A percentile compares a stretch with the other conserved stretches of the same genome.
Evolutionary conservation across 2,797 vertebrate species (phyloP).

Genomic region (Ispidina picta): DNA sequence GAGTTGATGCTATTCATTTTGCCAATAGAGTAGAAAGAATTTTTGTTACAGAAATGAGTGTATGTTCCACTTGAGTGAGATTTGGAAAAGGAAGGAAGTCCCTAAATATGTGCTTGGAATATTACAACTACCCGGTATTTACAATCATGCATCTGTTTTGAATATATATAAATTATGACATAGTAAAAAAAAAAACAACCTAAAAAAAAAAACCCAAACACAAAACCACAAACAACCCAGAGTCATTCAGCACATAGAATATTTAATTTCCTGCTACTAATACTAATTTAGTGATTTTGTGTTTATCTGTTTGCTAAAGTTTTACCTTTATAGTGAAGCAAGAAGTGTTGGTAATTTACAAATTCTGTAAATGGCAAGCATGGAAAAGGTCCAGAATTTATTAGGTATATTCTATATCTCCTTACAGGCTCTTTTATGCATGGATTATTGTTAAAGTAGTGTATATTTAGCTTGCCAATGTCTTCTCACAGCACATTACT

Average conservation of each 20-base stretch:
- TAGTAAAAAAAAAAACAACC: neutral
- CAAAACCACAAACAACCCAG: neutral
- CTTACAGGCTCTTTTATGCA: constrained; percentile 75
- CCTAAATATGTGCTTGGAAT: constrained; percentile 87
- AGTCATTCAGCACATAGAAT: constrained; percentile 33
- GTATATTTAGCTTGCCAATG: constrained; percentile 71
- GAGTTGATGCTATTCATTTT: constrained; percentile 90
- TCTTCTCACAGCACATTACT: constrained; percentile 68
- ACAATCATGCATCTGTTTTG: constrained; percentile 77
- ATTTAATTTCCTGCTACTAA: constrained; percentile 24
- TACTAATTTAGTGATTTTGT: constrained; percentile 8
- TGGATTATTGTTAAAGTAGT: constrained; percentile 76
- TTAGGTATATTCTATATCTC: constrained; percentile 72
- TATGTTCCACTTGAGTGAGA: constrained; percentile 87
- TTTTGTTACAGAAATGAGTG: constrained; percentile 89
- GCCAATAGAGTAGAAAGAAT: constrained; percentile 88
- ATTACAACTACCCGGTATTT: constrained; percentile 79
- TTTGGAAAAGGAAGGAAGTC: constrained; percentile 87
- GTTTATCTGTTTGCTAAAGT: constrained; percentile 53
- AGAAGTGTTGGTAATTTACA: constrained; percentile 44
- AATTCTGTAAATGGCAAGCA: constrained; percentile 59
- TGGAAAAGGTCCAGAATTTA: constrained; percentile 74
- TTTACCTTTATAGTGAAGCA: constrained; percentile 62
- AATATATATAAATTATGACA: constrained; percentile 75
- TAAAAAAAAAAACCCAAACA: neutral